These are phyloP conservation scores for Meteorus sp. DNA, from an alignment of 1,140 invertebrate species.

Conservation along the genomic window DNA sequence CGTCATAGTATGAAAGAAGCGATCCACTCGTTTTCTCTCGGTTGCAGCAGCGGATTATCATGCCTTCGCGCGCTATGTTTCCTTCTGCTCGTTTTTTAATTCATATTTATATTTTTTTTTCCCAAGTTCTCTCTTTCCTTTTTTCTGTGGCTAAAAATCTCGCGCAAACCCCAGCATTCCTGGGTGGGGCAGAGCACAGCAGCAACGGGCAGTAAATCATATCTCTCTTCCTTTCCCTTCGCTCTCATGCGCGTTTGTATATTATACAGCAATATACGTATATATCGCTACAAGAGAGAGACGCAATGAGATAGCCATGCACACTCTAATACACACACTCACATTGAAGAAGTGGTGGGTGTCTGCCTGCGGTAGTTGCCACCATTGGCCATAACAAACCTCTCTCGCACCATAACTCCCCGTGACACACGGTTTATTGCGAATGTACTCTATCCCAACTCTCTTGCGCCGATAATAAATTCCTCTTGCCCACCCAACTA, in stretches of 20 bases:
- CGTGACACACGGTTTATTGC: slow-evolving; percentile 55
- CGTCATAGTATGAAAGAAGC: slow-evolving; percentile 15
- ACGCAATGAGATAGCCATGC: background rate
- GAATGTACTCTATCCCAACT: slow-evolving; percentile 42
- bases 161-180: slow-evolving; percentile 55
- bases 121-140: slow-evolving; percentile 3
- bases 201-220: slow-evolving; percentile 30
- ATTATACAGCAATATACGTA: background rate
- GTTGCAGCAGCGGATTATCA: slow-evolving; percentile 17
- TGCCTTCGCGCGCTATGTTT: background rate
- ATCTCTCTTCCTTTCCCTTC: background rate
- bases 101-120: slow-evolving; percentile 14
- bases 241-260: background rate
- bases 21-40: background rate
- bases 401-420: slow-evolving; percentile 47
- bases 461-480: slow-evolving; percentile 49
- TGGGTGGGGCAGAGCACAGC: slow-evolving; percentile 48
- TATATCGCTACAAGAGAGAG: too few species aligned
- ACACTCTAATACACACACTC: background rate
- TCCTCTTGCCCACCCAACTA: too few species aligned
- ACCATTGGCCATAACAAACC: slow-evolving; percentile 50
- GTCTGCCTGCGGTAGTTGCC: slow-evolving; percentile 43
- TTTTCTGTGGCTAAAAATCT: slow-evolving; percentile 43
- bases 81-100: slow-evolving; percentile 8
- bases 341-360: slow-evolving; percentile 20